A percentile compares a stretch with the other conserved stretches of the same genome.
Evolutionary conservation across 2,888 invertebrate species (phyloP).

Genomic region (Omphaloscelis lunosa): DNA sequence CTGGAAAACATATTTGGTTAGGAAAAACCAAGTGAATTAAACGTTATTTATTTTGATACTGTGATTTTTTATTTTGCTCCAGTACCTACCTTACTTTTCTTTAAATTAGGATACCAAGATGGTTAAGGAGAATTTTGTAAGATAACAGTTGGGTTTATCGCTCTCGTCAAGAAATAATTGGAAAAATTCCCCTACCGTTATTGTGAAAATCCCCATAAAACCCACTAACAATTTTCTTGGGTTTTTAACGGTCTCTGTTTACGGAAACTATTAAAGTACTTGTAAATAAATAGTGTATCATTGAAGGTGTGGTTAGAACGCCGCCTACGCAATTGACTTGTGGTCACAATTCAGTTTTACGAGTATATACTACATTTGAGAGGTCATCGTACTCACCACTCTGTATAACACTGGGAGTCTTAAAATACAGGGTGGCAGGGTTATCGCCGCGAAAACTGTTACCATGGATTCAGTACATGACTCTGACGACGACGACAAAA

Average conservation of each 20-base stretch:
- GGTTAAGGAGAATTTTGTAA: not conserved
- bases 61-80: not conserved
- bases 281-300: not conserved
- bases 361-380: no score
- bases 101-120: not conserved
- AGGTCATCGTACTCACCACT: no score
- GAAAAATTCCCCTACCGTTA: no score
- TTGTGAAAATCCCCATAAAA: not conserved
- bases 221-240: not conserved
- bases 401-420: no score
- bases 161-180: not conserved
- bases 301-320: not conserved
- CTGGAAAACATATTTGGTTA: slow-evolving; percentile 81
- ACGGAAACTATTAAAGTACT: not conserved
- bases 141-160: no score
- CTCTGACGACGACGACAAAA: no score
- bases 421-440: no score
- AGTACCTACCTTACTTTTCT: not conserved
- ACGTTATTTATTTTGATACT: not conserved
- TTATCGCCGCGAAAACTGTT: no score
- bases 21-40: no score
- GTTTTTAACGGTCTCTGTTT: not conserved
- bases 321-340: not conserved
- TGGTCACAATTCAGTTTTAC: no score
- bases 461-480: no score